Base-by-base conservation (phyloP, 2,888 invertebrate species). In the Empis stercorea region DNA sequence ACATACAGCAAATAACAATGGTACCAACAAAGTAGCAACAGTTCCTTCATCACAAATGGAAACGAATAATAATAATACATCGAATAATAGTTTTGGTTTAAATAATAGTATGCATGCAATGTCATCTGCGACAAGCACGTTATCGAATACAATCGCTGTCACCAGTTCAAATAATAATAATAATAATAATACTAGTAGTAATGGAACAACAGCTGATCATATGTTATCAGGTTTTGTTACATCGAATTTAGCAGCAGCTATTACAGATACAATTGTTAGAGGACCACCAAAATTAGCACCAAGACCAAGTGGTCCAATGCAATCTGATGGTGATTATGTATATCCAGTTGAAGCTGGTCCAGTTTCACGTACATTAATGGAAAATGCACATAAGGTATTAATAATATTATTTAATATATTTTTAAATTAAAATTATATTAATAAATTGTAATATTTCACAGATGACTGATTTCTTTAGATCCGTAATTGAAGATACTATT, bases 391-490 rank as follows among this genome's bases (percentile, higher is more conserved):
- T 51, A 79, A 78, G 73, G 79, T 79, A 58, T 13, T 6, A 3
- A 32, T 36, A 27, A 37, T 11, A 39, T 27, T 30, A 13, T 48
- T 23, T 45, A 14, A 44, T 38, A 23, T 37, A 11, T 7, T 34
- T 11, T 23, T 42, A 3, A n/a, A 42, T n/a, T n/a, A n/a, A n/a
- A n/a, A n/a, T n/a, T n/a, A n/a, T n/a, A n/a, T n/a, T n/a, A n/a
- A n/a, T n/a, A n/a, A n/a, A n/a, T 17, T 14, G 27, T 17, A 30
- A 46, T 51, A 43, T 52, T 38, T 36, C 5, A n/a, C 61, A 84
- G 81, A 65, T 84, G 54, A 72, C 76, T 23, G 81, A 83, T 55
- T 80, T 78, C 63, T 83, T 87, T 64, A 77, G 83, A 38, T 74
- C 75, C 1, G 73, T 84, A 44, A 66, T 87, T 48, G 77, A 81